Evolutionary conservation across 30 jellyfish, hydroid and myxozoan genomes (phyloP).

Genomic region (Hydractinia echinata): DNA sequence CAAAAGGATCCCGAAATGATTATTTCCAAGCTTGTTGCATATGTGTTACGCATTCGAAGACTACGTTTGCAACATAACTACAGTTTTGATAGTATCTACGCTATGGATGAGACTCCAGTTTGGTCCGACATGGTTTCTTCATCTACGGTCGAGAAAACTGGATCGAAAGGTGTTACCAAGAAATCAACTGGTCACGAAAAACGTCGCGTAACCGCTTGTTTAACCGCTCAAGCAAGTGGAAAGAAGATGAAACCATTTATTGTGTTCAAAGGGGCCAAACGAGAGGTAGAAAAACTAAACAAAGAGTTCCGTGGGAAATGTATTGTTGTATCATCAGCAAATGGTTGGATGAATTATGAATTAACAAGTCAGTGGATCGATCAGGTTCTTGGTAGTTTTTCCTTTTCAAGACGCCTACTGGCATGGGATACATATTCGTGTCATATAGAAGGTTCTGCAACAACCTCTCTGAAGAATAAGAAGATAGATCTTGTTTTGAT

Average conservation of each 20-base stretch:
- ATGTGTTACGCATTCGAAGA: conserved; percentile 6
- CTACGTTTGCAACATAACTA: conserved; percentile 7
- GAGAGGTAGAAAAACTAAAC: too few relatives aligned
- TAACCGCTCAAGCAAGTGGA: conserved; percentile 25
- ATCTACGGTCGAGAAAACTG: neutral
- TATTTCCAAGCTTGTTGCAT: conserved; percentile 21
- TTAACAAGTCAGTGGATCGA: neutral
- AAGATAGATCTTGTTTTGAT: too few relatives aligned
- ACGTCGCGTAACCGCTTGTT: conserved; percentile 16
- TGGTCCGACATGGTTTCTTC: neutral
- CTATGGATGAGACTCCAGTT: neutral
- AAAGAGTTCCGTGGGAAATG: too few relatives aligned
- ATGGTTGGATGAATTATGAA: conserved; percentile 47
- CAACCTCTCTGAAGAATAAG: too few relatives aligned
- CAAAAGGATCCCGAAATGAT: conserved; percentile 9
- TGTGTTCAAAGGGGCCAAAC: conserved; percentile 12
- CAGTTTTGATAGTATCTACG: neutral
- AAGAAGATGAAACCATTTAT: conserved; percentile 19
- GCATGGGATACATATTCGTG: too few relatives aligned
- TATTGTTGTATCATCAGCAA: conserved; percentile 4
- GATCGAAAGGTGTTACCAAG: neutral
- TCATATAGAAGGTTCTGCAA: too few relatives aligned
- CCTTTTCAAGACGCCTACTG: too few relatives aligned
- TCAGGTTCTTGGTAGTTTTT: too few relatives aligned
- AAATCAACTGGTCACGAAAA: conserved; percentile 28